phyloP scores from a whole-genome alignment of 1,140 invertebrate species.

The Polypedilum pembai region DNA sequence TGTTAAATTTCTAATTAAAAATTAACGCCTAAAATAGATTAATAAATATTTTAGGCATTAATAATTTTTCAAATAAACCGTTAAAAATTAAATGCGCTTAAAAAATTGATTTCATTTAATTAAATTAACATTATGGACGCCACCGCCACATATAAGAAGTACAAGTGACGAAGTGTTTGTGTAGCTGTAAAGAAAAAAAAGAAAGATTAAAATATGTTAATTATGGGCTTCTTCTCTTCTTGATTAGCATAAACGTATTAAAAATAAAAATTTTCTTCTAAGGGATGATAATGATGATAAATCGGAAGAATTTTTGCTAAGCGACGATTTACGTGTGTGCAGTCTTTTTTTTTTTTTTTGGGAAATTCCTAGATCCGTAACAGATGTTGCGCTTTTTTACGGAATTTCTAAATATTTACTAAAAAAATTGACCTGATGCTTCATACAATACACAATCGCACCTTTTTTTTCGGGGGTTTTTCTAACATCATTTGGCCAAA shows the following conservation, averaged over 20 bases:
- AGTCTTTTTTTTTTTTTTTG: not conserved
- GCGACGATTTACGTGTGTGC: not conserved
- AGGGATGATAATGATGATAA: not conserved
- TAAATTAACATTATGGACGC: not conserved
- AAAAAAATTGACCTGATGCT: conserved; percentile 12
- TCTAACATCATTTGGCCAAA: not conserved
- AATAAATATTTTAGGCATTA: no score
- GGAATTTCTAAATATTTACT: conserved; percentile 22
- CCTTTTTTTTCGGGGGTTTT: not conserved
- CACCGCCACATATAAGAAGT: not conserved
- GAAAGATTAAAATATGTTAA: conserved; percentile 25
- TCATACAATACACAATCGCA: conserved; percentile 3
- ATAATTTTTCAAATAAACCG: no score
- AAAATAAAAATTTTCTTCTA: not conserved
- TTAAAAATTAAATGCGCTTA: no score
- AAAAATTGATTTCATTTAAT: no score
- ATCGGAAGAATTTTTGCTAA: not conserved
- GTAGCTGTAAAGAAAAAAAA: not conserved
- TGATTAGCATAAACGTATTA: conserved; percentile 22
- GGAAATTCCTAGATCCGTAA: conserved; percentile 25
- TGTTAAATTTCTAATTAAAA: no score
- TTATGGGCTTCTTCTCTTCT: conserved; percentile 5
- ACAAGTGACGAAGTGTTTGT: not conserved
- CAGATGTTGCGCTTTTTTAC: conserved; percentile 14
- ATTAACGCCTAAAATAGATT: no score